Evolutionary conservation across 2,113 vertebrate species (phyloP).

Genomic region (Pelmatolapia mariae): DNA sequence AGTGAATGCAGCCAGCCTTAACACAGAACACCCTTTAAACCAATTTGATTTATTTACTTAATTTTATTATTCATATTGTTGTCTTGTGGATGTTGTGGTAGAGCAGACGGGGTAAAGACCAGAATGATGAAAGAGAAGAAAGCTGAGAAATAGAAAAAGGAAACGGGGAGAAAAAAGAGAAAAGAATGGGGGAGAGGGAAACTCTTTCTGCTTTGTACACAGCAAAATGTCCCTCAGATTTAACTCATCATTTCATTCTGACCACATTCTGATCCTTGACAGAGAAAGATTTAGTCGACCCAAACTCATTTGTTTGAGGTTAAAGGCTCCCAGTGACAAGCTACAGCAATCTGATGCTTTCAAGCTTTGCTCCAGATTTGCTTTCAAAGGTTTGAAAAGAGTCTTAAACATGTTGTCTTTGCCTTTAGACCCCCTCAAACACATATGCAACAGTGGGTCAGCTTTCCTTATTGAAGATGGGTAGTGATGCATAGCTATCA

Average conservation of each 20-base stretch:
- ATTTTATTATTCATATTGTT: background rate
- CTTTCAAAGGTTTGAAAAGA: background rate
- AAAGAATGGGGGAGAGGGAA: background rate
- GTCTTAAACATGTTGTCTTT: background rate
- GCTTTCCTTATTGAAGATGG: background rate
- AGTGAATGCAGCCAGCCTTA: background rate
- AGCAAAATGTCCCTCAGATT: background rate
- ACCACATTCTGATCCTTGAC: background rate
- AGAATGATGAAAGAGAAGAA: background rate
- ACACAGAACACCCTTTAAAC: background rate
- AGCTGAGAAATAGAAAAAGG: background rate
- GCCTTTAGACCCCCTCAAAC: background rate
- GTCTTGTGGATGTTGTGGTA: background rate
- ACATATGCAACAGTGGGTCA: background rate
- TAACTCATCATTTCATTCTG: background rate
- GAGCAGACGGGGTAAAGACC: background rate
- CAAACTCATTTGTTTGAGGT: background rate
- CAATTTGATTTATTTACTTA: background rate
- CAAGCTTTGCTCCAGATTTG: background rate
- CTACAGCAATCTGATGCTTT: background rate
- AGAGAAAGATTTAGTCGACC: background rate
- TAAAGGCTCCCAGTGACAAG: background rate
- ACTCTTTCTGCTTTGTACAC: background rate
- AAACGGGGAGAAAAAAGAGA: background rate
- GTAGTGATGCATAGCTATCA: background rate